Base-by-base conservation (phyloP, 2,888 invertebrate genomes). In the Drosophila paranaensis region DNA sequence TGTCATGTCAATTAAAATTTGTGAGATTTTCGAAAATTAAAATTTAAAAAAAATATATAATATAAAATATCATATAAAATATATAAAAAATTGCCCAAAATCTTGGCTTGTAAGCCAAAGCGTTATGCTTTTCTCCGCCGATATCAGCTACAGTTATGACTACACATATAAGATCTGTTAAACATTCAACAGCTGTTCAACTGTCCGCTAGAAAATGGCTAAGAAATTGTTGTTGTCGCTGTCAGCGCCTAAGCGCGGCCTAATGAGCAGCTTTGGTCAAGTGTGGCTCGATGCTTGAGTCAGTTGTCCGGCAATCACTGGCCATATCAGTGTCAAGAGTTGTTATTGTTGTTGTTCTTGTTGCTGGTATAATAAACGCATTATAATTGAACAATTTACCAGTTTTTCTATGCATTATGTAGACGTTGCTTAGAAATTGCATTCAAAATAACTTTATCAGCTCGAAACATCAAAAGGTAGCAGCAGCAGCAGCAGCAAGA, bases 371-470 rank as follows among this genome's bases (percentile, higher is more conserved):
- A 69, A 68, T 86, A 89, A 90, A 89, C 89, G 91, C 89, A 90
- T 90, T 85, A 85, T 91, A 91, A 91, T 91, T 91, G 90, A 91
- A 90, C 91, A 91, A 91, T 91, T 91, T 91, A 90, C 90, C 77
- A 85, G 91, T 90, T 91, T 89, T 74, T 35, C 53, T 54, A 58
- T 50, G 46, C 58, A 70, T 50, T 43, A 43, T 43, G 4, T 20
- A 54, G 39, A 27, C 35, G 53, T 33, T 50, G 53, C 62, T 64
- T 76, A 67, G 71, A 79, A 80, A 79, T 77, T 78, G 66, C 67
- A 82, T 77, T 74, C 65, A 79, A 77, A 87, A 89, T 85, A 89
- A 83, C 89, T 85, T 83, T 79, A 85, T 89, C 84, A 83, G 77
- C 66, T 53, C 48, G 8, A 73, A 73, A 51, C 79, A 69, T 72